phyloP scores from a whole-genome alignment of 2,797 vertebrate genomes.

The Sandelia bainsii region DNA sequence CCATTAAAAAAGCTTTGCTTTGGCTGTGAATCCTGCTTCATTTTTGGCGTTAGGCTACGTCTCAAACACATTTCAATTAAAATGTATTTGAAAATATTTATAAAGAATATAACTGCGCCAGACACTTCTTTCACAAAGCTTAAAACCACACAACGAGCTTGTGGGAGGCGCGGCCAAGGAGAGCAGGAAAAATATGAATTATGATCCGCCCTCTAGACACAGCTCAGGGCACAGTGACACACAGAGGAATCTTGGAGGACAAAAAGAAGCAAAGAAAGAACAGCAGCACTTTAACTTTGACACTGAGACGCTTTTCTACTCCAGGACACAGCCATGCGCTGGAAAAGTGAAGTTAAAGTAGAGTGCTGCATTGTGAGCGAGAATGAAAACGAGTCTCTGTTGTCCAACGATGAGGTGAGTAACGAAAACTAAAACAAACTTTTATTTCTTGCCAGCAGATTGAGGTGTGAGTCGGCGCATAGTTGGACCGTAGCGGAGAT shows the following conservation, averaged over 20 bases:
- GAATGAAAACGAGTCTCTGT: conserved; percentile 80
- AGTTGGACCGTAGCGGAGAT: neutral
- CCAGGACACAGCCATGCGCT: conserved; percentile 87
- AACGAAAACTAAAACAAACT: neutral
- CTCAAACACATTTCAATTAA: neutral
- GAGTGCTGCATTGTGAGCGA: conserved; percentile 83
- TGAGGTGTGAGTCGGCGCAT: neutral
- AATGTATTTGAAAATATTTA: neutral
- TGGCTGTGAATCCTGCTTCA: neutral
- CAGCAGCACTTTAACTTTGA: conserved; percentile 11
- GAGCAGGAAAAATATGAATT: conserved; percentile 60
- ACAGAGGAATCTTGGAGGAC: conserved; percentile 31
- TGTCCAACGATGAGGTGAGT: conserved; percentile 88
- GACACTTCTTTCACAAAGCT: neutral
- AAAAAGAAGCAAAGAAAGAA: conserved; percentile 6
- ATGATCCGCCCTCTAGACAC: conserved; percentile 87
- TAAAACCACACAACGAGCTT: conserved; percentile 22
- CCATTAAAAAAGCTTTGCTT: neutral
- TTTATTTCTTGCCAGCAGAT: neutral
- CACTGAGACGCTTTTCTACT: conserved; percentile 11
- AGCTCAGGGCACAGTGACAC: conserved; percentile 56
- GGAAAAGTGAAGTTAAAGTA: conserved; percentile 91
- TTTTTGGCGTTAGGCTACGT: neutral
- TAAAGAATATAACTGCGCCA: neutral
- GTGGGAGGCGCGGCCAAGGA: conserved; percentile 85